Conservation (phyloP, 2,797 vertebrate genomes). For the Ispidina picta region DNA sequence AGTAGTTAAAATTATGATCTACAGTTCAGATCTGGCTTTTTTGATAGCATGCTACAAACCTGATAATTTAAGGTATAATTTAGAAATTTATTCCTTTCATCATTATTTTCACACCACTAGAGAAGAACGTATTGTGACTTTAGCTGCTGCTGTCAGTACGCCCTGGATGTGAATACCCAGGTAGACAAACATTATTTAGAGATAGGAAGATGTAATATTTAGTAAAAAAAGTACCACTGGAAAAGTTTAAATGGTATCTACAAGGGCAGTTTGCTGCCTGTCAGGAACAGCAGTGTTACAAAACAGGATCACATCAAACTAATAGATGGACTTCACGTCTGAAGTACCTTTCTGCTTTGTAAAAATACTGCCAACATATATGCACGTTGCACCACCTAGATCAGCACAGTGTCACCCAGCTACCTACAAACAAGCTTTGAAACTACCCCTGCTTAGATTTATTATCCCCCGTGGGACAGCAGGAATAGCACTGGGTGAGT, state of each 20-base stretch:
- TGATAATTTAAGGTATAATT: slow-evolving; percentile 48
- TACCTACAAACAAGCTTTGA: background rate
- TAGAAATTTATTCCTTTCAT: background rate
- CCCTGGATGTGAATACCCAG: background rate
- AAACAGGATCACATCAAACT: background rate
- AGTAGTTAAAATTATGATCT: slow-evolving; percentile 42
- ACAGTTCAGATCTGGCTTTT: background rate
- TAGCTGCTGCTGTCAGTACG: slow-evolving; percentile 15
- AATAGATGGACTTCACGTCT: background rate
- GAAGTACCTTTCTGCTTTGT: background rate
- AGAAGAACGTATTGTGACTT: slow-evolving; percentile 27
- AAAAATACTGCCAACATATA: background rate
- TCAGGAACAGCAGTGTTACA: rapidly evolving
- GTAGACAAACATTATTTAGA: slow-evolving; percentile 3
- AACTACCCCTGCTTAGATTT: background rate
- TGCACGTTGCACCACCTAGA: background rate
- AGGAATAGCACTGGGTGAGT: rapidly evolving
- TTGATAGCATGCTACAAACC: background rate
- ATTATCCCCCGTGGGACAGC: background rate
- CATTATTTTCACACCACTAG: slow-evolving; percentile 14
- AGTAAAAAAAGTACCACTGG: background rate
- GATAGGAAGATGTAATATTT: background rate
- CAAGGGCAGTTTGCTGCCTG: background rate
- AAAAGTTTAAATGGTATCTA: background rate
- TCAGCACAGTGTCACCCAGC: background rate